Evolutionary conservation across 2,797 vertebrate species (phyloP).

Genomic region (Neosilurus mollespiculum): DNA sequence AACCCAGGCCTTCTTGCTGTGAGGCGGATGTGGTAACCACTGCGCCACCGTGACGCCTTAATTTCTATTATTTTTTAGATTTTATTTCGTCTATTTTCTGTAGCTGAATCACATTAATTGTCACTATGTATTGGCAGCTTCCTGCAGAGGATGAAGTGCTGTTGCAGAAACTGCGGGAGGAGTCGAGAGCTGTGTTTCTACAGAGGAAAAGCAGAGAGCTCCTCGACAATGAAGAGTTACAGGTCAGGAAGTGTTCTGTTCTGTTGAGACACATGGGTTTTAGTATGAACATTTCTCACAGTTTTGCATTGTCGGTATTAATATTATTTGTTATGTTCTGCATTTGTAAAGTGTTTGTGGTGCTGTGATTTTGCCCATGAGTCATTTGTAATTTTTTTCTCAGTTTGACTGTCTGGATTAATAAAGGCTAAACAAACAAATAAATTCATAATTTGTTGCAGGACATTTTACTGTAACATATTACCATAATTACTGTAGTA

Average conservation of each 20-base stretch:
- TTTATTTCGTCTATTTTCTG: not conserved
- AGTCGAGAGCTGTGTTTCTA: conserved; percentile 96
- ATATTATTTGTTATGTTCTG: not conserved
- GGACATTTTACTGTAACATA: not conserved
- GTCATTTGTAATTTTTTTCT: no score
- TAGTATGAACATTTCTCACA: not conserved
- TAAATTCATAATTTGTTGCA: no score
- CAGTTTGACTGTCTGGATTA: no score
- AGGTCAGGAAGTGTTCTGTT: conserved; percentile 71
- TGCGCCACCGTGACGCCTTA: no score
- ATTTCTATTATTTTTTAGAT: not conserved
- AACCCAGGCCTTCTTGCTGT: no score
- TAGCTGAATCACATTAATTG: not conserved
- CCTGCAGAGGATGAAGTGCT: conserved; percentile 95
- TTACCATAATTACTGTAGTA: not conserved
- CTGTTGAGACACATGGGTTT: not conserved
- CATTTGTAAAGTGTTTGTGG: not conserved
- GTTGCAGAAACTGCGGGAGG: conserved; percentile 94
- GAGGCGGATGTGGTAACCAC: no score
- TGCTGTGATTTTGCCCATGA: no score
- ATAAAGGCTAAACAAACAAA: no score
- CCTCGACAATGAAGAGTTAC: conserved; percentile 94
- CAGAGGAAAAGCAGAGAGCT: conserved; percentile 97
- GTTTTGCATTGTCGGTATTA: not conserved
- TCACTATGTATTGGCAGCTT: conserved; percentile 68